These are phyloP conservation scores for Catharus fuscescens DNA, from an alignment of 2,113 vertebrate genomes.

Conservation along the genomic window DNA sequence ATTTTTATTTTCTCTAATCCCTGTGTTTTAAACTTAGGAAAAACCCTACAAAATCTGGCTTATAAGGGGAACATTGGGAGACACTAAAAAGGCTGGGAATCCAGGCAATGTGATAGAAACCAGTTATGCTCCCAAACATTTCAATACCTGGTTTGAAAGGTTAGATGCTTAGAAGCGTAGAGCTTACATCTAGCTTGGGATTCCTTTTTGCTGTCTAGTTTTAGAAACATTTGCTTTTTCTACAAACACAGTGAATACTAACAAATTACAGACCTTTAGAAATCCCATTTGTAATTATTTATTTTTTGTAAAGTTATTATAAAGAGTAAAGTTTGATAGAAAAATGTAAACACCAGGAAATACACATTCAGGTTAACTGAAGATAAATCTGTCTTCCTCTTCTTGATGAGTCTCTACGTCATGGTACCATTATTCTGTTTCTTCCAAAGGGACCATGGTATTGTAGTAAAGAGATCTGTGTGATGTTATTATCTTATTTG, in stretches of 20 bases:
- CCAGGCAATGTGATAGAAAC: background rate
- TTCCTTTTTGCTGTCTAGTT: background rate
- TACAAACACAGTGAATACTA: background rate
- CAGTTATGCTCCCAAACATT: background rate
- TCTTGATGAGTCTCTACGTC: background rate
- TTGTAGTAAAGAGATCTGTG: background rate
- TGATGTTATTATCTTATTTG: background rate
- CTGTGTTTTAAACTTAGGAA: background rate
- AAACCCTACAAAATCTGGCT: background rate
- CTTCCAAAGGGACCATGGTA: background rate
- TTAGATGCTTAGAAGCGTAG: background rate
- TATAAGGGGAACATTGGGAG: background rate
- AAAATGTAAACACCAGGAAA: background rate
- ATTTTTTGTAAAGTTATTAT: background rate
- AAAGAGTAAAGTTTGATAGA: background rate
- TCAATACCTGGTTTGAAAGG: background rate
- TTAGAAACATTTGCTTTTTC: background rate
- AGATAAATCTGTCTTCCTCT: background rate
- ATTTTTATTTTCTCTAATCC: background rate
- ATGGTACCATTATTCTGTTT: background rate
- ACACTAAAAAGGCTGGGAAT: background rate
- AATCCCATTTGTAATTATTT: background rate
- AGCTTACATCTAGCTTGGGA: background rate
- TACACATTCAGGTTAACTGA: background rate
- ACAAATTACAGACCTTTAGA: background rate